These are phyloP conservation scores for Epizoanthus rinbou DNA, from an alignment of 92 coral and sea anemone species.

Conservation along the genomic window DNA sequence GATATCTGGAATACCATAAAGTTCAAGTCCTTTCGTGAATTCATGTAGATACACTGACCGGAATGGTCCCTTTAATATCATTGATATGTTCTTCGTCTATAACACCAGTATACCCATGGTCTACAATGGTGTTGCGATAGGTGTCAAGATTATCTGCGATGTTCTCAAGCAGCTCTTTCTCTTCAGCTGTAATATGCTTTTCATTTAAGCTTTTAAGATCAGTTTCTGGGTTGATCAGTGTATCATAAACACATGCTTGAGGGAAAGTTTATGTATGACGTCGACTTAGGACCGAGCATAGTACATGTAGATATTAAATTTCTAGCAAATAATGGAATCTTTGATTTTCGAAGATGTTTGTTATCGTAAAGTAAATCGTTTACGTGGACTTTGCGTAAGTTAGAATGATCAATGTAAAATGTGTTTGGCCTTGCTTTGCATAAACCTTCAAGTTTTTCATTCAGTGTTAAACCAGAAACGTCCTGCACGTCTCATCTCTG, in stretches of 20 bases:
- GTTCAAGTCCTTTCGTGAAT: conserved; percentile 52
- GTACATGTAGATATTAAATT: too few species aligned
- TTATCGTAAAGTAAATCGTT: too few species aligned
- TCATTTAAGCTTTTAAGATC: conserved; percentile 16
- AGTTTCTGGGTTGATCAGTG: conserved; percentile 19
- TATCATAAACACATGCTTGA: conserved; percentile 6
- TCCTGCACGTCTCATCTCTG: too few species aligned
- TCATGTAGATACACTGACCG: conserved; percentile 48
- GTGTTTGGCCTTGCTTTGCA: too few species aligned
- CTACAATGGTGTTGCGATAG: conserved; percentile 26
- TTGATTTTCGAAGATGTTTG: too few species aligned
- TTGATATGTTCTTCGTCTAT: conserved; percentile 16
- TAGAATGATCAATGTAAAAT: too few species aligned
- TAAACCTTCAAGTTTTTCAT: too few species aligned
- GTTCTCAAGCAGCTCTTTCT: conserved; percentile 8
- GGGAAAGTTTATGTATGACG: too few species aligned
- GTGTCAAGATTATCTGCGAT: conserved; percentile 21
- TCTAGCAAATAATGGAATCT: too few species aligned
- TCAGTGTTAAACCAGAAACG: too few species aligned
- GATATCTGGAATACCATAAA: conserved; percentile 49
- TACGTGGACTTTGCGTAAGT: too few species aligned
- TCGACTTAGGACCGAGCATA: too few species aligned
- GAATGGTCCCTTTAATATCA: conserved; percentile 17
- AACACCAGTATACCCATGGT: conserved; percentile 44
- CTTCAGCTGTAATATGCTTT: conserved; percentile 23